Percentiles rank a stretch among this genome's conserved stretches.
Evolutionary conservation across 2,797 vertebrate species (phyloP).

Genomic region (Acanthiza pusilla): DNA sequence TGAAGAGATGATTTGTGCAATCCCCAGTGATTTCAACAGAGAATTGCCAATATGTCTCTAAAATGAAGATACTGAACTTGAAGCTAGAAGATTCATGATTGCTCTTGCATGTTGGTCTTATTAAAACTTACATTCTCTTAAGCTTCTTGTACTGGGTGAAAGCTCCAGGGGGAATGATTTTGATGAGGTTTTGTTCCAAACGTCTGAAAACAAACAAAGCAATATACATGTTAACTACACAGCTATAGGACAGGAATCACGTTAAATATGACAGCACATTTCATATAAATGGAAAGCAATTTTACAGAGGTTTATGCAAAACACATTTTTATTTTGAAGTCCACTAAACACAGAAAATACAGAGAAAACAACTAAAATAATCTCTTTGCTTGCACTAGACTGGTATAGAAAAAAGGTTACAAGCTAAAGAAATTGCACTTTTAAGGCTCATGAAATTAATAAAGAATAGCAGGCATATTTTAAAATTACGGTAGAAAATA

Average conservation of each 20-base stretch:
- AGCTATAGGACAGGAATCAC: neutral
- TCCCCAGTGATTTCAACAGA: neutral
- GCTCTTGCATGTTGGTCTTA: conserved; percentile 1
- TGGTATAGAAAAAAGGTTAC: neutral
- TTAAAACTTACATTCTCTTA: conserved; percentile 92
- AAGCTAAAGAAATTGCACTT: neutral
- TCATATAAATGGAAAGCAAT: neutral
- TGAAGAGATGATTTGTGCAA: conserved; percentile 8
- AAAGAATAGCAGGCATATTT: neutral
- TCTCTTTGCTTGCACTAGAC: neutral
- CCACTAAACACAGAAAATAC: neutral
- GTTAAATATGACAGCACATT: neutral
- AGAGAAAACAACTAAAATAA: neutral
- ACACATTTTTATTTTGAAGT: neutral
- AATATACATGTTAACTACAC: conserved; percentile 25
- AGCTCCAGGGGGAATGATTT: conserved; percentile 88
- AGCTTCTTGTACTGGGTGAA: conserved; percentile 96
- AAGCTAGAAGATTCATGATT: neutral
- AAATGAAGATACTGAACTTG: neutral
- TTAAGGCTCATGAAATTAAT: neutral
- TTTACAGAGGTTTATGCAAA: neutral
- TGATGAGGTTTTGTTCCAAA: conserved; percentile 97
- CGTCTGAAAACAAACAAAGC: conserved; percentile 80
- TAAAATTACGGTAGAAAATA: neutral
- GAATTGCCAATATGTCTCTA: neutral